Conservation (phyloP, 92 coral and sea anemone genomes). For the Meandrina meandrites region DNA sequence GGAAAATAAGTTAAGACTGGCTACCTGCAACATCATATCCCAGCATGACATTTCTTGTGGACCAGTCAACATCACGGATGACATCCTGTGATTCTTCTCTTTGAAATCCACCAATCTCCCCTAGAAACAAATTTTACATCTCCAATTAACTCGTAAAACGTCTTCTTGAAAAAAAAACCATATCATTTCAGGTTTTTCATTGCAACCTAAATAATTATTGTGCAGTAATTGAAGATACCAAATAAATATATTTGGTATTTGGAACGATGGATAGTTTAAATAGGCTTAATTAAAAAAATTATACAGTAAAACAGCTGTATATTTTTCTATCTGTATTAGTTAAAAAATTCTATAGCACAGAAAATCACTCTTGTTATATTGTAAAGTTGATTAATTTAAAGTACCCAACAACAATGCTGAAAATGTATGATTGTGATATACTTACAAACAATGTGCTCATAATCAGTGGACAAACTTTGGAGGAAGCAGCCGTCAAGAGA, state of each 20-base stretch:
- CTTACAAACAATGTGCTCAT: slow-evolving; percentile 88
- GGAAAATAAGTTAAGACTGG: neutral
- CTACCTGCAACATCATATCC: slow-evolving; percentile 86
- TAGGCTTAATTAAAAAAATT: too few species aligned
- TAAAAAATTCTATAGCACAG: too few species aligned
- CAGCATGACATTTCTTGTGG: slow-evolving; percentile 83
- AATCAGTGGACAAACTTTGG: slow-evolving; percentile 81
- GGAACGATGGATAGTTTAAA: too few species aligned
- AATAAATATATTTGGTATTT: too few species aligned
- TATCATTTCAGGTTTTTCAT: too few species aligned
- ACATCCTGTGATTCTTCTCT: slow-evolving; percentile 81
- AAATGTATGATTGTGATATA: neutral
- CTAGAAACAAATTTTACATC: slow-evolving; percentile 35
- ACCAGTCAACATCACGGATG: slow-evolving; percentile 91
- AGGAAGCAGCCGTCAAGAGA: slow-evolving; percentile 88
- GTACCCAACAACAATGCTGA: neutral
- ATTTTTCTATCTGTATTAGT: too few species aligned
- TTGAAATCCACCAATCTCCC: slow-evolving; percentile 90
- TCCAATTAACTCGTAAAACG: too few species aligned
- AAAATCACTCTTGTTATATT: neutral
- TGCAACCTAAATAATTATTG: too few species aligned
- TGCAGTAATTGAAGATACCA: too few species aligned
- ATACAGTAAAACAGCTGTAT: too few species aligned
- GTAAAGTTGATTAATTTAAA: neutral
- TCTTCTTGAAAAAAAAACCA: too few species aligned